A percentile compares a stretch with the other conserved stretches of the same genome.
phyloP scores from a whole-genome alignment of 2,888 invertebrate species.

The Tribolium freemani region DNA sequence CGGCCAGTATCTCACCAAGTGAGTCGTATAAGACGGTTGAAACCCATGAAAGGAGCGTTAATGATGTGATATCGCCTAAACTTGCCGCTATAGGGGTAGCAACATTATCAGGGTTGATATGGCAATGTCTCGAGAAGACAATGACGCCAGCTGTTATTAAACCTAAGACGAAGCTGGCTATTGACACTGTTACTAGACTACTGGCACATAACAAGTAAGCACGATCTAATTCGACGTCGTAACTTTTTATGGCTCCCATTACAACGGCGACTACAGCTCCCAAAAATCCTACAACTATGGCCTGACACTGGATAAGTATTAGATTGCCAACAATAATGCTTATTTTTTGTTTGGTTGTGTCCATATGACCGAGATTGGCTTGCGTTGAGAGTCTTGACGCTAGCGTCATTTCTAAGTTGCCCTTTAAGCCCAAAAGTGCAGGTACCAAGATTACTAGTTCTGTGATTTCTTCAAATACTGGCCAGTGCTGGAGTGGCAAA shows the following conservation, averaged over 20 bases:
- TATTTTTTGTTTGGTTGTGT: conserved; percentile 75
- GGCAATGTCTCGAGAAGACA: conserved; percentile 76
- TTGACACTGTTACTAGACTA: conserved; percentile 81
- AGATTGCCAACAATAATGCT: conserved; percentile 81
- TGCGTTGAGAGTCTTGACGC: conserved; percentile 85
- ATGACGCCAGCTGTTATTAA: conserved; percentile 81
- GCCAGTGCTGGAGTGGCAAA: conserved; percentile 74
- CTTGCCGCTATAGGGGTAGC: conserved; percentile 87
- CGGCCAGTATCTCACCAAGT: conserved; percentile 66
- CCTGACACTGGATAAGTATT: conserved; percentile 81
- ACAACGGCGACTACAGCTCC: conserved; percentile 79
- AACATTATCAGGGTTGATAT: conserved; percentile 85
- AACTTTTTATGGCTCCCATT: conserved; percentile 77
- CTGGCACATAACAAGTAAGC: conserved; percentile 81
- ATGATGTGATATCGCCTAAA: conserved; percentile 82
- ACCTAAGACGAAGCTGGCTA: conserved; percentile 81
- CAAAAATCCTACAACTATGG: conserved; percentile 80
- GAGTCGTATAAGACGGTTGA: conserved; percentile 73
- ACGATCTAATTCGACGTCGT: conserved; percentile 76
- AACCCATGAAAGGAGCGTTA: conserved; percentile 74
- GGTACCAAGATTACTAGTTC: conserved; percentile 84
- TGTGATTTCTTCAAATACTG: conserved; percentile 77
- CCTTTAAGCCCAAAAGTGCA: conserved; percentile 83
- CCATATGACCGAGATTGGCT: conserved; percentile 84
- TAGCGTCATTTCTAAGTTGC: conserved; percentile 87